These are phyloP conservation scores for Chinchilla lanigera DNA, from an alignment of 2,113 vertebrate genomes.

Conservation along the genomic window DNA sequence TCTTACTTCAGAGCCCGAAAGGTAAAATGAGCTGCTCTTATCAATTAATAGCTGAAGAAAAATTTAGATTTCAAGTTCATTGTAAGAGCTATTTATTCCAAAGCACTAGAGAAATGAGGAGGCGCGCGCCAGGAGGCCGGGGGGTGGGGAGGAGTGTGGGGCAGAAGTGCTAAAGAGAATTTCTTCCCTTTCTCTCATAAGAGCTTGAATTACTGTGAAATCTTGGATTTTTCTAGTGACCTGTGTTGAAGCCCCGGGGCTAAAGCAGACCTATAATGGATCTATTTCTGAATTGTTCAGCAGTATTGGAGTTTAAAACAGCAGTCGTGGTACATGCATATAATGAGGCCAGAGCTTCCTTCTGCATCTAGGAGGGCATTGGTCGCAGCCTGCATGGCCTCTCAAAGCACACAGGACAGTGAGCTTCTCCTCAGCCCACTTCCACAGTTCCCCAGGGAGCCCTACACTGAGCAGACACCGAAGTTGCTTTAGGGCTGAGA, in stretches of 20 bases:
- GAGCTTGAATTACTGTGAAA: slow-evolving; percentile 73
- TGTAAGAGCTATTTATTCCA: slow-evolving; percentile 69
- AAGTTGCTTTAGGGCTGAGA: not conserved
- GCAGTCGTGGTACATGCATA: slow-evolving; percentile 25
- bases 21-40: slow-evolving; percentile 79
- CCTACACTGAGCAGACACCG: not conserved
- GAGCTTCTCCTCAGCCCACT: not conserved
- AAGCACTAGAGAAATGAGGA: slow-evolving; percentile 61
- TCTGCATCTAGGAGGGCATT: not conserved
- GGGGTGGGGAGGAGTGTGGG: no score
- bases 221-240: slow-evolving; percentile 76
- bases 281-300: slow-evolving; percentile 81
- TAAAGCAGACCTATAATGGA: slow-evolving; percentile 79
- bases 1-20: slow-evolving; percentile 71
- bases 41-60: slow-evolving; percentile 80
- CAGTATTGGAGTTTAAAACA: slow-evolving; percentile 76
- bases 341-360: slow-evolving; percentile 64
- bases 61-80: slow-evolving; percentile 74
- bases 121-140: not conserved
- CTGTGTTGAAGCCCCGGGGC: slow-evolving; percentile 76
- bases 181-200: slow-evolving; percentile 44
- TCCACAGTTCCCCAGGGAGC: slow-evolving; percentile 28
- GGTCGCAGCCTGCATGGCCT: not conserved
- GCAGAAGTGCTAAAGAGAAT: not conserved
- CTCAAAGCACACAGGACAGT: not conserved